Conservation (phyloP, 2,888 invertebrate species). For the Archaeoteleia sp. region DNA sequence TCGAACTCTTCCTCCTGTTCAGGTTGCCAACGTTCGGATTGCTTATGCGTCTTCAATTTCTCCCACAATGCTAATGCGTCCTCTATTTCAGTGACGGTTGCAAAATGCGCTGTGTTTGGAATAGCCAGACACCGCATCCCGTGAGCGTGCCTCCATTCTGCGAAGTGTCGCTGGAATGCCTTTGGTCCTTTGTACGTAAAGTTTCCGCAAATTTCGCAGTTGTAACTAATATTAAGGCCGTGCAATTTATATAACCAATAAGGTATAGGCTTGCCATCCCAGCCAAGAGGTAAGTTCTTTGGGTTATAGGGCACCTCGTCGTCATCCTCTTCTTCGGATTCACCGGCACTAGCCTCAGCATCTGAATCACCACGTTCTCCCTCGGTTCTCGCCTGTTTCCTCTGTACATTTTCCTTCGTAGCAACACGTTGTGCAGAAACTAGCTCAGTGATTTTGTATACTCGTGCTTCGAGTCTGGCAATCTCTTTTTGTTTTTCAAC, state of each 20-base stretch:
- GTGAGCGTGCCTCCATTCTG: slow-evolving; percentile 91
- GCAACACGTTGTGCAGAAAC: slow-evolving; percentile 90
- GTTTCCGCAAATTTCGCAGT: slow-evolving; percentile 99
- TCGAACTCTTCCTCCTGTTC: slow-evolving; percentile 99
- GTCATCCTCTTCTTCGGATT: slow-evolving; percentile 89
- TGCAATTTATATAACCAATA: slow-evolving; percentile 99
- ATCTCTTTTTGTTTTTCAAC: slow-evolving; percentile 88
- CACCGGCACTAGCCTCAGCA: slow-evolving; percentile 88
- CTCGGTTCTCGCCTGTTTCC: slow-evolving; percentile 97
- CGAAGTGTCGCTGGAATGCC: slow-evolving; percentile 99
- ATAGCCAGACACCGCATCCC: slow-evolving; percentile 99
- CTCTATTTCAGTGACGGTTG: slow-evolving; percentile 99
- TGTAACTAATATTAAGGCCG: slow-evolving; percentile 98
- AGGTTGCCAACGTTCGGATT: slow-evolving; percentile 96
- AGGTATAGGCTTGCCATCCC: slow-evolving; percentile 97
- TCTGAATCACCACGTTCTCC: slow-evolving; percentile 95
- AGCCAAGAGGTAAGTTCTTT: slow-evolving; percentile 98
- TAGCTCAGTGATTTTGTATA: slow-evolving; percentile 90
- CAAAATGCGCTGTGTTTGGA: slow-evolving; percentile 99
- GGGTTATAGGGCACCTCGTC: slow-evolving; percentile 99
- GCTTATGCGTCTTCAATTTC: slow-evolving; percentile 96
- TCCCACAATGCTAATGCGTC: slow-evolving; percentile 99
- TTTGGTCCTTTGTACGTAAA: slow-evolving; percentile 99
- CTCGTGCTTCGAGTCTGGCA: slow-evolving; percentile 90
- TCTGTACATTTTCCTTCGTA: slow-evolving; percentile 98